Evolutionary conservation across 2,888 invertebrate species (phyloP), one percentile per base, ranked within the genome.

Genomic region (Agrenia bidenticulata): DNA sequence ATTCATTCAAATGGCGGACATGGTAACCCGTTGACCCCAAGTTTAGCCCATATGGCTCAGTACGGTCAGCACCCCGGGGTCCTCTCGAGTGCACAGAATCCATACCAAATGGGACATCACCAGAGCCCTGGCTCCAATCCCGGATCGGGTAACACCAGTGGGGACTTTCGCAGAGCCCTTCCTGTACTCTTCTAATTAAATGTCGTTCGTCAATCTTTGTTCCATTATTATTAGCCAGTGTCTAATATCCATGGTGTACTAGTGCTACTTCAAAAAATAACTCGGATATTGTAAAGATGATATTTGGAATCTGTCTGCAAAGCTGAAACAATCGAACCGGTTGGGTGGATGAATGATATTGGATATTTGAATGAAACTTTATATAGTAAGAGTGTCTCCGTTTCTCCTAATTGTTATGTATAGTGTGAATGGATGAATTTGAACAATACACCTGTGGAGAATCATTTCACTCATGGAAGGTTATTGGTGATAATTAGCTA

Each of bases 151-250:
- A 82, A 85, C 51, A 37, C 55, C 7, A 51, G 63, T 42, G 67
- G 63, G 13, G 89, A 89, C 79, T 89, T 89, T 79, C 82, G 89
- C 76, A 83, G 89, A 78, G 89, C 89, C 1, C 80, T 89, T 19
- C 87, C 89, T 56, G 89, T 89, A 77, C 88, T 89, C 85, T 89
- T 89, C 84, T 90, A 89, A 89, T 27, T 54, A 42, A 32, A 32
- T 32, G 17, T 51, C 23, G 11, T 51, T 24, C 24, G 13, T 19
- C 17, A 45, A 45, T 45, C 45, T 17, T 11, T 11, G 23, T 37
- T 53, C 23, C 21, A 32, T 27, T 19, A 26, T 23, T 32, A 50
- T 27, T 50, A 19, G 15, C 11, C 21, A 39, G 5, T 24, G 5
- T 39, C 17, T 49, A 45, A 23, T 24, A 5, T 60, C 27, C n/a